These are phyloP conservation scores for Coranthus polyacanthus DNA, from an alignment of 2,797 vertebrate genomes.

Conservation along the genomic window DNA sequence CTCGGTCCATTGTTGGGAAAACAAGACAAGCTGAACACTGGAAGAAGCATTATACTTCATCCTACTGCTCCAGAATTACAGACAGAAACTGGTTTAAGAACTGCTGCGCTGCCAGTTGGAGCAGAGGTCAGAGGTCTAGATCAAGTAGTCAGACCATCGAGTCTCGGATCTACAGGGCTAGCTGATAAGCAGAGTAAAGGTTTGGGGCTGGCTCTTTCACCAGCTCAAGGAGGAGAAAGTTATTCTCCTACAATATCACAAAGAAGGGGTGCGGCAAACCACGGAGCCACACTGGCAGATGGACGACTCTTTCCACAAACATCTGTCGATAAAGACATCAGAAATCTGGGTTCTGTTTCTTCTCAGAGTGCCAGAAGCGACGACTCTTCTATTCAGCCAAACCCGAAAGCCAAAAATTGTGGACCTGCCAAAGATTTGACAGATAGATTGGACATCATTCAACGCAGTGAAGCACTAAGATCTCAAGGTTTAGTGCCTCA, in stretches of 20 bases:
- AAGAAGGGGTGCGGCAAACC: conserved; percentile 5
- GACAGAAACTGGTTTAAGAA: conserved; percentile 1
- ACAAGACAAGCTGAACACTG: conserved; percentile 19
- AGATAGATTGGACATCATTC: conserved; percentile 25
- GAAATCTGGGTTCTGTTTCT: conserved; percentile 11
- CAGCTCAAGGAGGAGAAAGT: conserved; percentile 17
- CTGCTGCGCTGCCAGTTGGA: no score
- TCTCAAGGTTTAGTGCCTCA: conserved; percentile 17
- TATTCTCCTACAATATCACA: conserved; percentile 14
- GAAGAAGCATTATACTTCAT: conserved; percentile 9
- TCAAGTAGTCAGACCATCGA: conserved; percentile 21
- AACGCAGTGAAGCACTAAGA: conserved; percentile 34
- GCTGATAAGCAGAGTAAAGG: conserved; percentile 34
- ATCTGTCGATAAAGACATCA: conserved; percentile 38
- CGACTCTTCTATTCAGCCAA: conserved; percentile 17
- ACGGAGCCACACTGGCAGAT: conserved; percentile 26
- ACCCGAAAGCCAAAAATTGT: conserved; percentile 41
- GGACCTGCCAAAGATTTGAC: conserved; percentile 28
- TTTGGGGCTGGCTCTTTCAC: conserved; percentile 31
- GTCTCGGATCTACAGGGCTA: conserved; percentile 19
- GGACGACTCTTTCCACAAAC: conserved; percentile 21
- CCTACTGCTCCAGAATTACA: conserved; percentile 41
- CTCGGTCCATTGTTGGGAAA: conserved; percentile 31
- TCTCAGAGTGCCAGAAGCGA: conserved; percentile 31
- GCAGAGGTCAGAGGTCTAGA: conserved; percentile 33